Evolutionary conservation across 2,888 invertebrate species (phyloP).

Genomic region (Andrena dorsata): DNA sequence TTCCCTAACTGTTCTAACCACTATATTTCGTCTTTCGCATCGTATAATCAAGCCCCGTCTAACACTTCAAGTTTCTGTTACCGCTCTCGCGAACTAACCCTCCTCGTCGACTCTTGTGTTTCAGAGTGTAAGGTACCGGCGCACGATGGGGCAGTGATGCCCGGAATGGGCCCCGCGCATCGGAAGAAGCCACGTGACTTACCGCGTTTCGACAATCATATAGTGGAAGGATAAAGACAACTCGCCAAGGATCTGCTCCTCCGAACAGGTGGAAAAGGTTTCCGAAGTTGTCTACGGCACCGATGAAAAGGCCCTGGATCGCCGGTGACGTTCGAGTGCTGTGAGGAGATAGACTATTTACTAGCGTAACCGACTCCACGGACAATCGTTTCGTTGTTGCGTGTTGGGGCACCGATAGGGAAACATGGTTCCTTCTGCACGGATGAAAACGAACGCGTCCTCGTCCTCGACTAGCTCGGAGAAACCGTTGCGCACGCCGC

Average conservation of each 20-base stretch:
- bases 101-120: constrained; percentile 13
- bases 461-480: constrained; percentile 22
- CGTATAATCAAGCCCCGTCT: too few species aligned
- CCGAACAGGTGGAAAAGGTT: too few species aligned
- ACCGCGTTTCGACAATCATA: not conserved
- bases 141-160: not conserved
- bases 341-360: not conserved
- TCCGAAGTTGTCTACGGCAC: not conserved
- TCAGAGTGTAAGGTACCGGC: constrained; percentile 11
- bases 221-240: constrained; percentile 5
- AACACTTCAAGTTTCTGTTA: not conserved
- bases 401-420: constrained; percentile 14
- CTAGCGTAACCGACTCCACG: constrained; percentile 10
- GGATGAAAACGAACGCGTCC: constrained; percentile 24
- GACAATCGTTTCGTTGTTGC: constrained; percentile 5
- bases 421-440: constrained; percentile 27
- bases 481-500: constrained; percentile 29
- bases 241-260: not conserved
- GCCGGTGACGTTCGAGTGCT: not conserved
- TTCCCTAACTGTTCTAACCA: too few species aligned
- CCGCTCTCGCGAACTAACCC: not conserved
- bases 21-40: too few species aligned
- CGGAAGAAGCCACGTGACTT: not conserved
- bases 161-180: not conserved
- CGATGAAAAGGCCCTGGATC: not conserved